Evolutionary conservation across 2,113 vertebrate species (phyloP).

Genomic region (Prionailurus bengalensis): DNA sequence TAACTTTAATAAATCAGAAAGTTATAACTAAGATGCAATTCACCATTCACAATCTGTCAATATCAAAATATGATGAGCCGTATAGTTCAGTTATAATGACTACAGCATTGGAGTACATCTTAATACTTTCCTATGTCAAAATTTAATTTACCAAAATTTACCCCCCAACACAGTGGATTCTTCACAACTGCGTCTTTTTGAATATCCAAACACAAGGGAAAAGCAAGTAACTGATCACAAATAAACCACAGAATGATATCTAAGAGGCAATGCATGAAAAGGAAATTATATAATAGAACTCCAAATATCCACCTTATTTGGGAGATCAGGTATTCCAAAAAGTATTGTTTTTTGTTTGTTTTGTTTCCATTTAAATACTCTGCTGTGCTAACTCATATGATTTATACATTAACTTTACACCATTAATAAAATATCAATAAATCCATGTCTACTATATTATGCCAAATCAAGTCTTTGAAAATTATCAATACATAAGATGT

Average conservation of each 20-base stretch:
- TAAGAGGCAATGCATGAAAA: background rate
- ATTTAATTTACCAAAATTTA: slow-evolving; percentile 1
- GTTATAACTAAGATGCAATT: background rate
- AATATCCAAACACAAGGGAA: background rate
- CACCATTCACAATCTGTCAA: background rate
- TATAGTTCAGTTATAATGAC: background rate
- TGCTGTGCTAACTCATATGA: background rate
- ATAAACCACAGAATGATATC: background rate
- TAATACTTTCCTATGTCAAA: background rate
- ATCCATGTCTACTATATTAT: background rate
- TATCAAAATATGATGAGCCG: background rate
- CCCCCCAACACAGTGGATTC: background rate
- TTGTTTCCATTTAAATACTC: background rate
- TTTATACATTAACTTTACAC: background rate
- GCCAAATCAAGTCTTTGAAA: background rate
- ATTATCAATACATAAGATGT: background rate
- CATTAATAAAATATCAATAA: background rate
- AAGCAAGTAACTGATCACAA: background rate
- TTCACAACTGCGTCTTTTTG: background rate
- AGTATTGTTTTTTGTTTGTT: background rate
- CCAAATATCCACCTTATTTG: background rate
- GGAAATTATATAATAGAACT: background rate
- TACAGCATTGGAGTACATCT: background rate
- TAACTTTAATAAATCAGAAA: background rate
- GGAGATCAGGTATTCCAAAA: background rate